Percentiles rank a stretch among this genome's conserved stretches.
Evolutionary conservation across 1,140 invertebrate genomes (phyloP).

Genomic region (Condylostylus longicornis): DNA sequence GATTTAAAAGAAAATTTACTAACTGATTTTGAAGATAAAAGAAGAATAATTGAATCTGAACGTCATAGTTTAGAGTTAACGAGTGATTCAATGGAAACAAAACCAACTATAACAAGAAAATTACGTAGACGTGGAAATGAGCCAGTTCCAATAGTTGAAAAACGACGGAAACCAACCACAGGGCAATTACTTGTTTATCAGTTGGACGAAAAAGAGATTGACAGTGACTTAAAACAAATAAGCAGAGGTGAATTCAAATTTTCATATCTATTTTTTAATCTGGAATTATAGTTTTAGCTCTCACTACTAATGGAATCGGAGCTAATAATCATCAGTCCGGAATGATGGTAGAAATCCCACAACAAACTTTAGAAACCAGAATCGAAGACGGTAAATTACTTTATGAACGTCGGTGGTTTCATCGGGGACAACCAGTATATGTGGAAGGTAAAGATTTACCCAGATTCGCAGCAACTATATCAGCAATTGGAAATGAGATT

Average conservation of each 20-base stretch:
- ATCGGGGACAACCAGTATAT: constrained; percentile 81
- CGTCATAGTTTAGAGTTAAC: constrained; percentile 73
- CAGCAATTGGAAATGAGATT: constrained; percentile 73
- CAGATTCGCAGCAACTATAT: constrained; percentile 73
- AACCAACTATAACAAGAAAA: constrained; percentile 70
- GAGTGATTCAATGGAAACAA: constrained; percentile 68
- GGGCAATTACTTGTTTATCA: constrained; percentile 69
- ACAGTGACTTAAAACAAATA: constrained; percentile 74
- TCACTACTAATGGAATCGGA: constrained; percentile 24
- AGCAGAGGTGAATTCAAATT: constrained; percentile 37
- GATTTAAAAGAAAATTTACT: constrained; percentile 82
- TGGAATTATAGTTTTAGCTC: constrained; percentile 5
- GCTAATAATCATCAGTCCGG: constrained; percentile 12
- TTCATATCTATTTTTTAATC: neutral
- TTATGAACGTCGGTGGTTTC: constrained; percentile 89
- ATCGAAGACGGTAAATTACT: constrained; percentile 90
- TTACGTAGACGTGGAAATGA: constrained; percentile 82
- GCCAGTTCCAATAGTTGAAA: constrained; percentile 72
- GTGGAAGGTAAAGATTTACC: constrained; percentile 74
- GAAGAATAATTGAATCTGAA: constrained; percentile 76
- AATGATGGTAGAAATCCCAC: constrained; percentile 17
- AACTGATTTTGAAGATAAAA: constrained; percentile 83
- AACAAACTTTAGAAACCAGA: constrained; percentile 51
- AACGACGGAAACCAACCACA: constrained; percentile 56
- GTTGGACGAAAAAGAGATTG: constrained; percentile 78